Evolutionary conservation across 2,888 invertebrate species (phyloP).

Genomic region (Bedellia somnulentella): DNA sequence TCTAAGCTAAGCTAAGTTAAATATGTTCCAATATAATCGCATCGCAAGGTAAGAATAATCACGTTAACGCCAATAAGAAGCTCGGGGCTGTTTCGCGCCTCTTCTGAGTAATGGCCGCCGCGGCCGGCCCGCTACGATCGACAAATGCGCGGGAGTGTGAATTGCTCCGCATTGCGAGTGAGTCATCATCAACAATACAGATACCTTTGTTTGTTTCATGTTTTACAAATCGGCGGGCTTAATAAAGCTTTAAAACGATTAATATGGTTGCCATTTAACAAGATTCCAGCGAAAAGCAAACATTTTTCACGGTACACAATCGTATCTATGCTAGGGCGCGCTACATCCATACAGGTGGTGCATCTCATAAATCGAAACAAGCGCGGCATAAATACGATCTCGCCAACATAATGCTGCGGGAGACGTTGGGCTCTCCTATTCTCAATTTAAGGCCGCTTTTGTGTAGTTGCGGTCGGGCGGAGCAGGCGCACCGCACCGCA

Average conservation of each 20-base stretch:
- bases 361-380: slow-evolving; percentile 25
- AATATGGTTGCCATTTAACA: no score
- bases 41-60: slow-evolving; percentile 1
- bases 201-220: background rate
- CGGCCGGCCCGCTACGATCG: no score
- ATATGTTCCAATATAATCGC: no score
- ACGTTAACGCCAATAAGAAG: slow-evolving; percentile 4
- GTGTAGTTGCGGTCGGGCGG: no score
- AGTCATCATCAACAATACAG: slow-evolving; percentile 13
- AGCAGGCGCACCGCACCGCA: background rate
- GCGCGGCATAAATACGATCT: slow-evolving; percentile 15
- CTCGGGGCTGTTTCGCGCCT: slow-evolving; percentile 5
- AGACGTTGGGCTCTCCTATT: background rate
- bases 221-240: no score
- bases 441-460: background rate
- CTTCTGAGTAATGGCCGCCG: slow-evolving; percentile 4
- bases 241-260: no score
- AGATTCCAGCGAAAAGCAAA: background rate
- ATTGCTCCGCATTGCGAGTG: slow-evolving; percentile 21
- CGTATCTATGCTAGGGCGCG: slow-evolving; percentile 20
- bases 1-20: no score
- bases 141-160: slow-evolving; percentile 2
- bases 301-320: slow-evolving; percentile 4
- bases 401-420: slow-evolving; percentile 7
- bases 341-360: slow-evolving; percentile 16